These are phyloP conservation scores for Epizoanthus illoricatus DNA, from an alignment of 92 coral and sea anemone genomes.

Conservation along the genomic window DNA sequence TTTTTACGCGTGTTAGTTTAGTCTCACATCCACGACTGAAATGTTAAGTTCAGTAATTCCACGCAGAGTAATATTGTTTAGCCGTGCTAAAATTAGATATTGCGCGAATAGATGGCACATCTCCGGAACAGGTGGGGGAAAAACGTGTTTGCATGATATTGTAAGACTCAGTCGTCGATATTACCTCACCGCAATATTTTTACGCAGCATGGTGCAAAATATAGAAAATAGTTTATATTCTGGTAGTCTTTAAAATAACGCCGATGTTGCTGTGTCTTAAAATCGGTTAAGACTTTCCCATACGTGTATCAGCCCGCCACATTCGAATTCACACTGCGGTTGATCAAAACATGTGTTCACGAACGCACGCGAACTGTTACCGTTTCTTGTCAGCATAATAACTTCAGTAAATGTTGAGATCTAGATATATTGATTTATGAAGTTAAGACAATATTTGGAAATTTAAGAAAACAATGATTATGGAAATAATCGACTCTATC, in stretches of 20 bases:
- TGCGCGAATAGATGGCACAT: background rate
- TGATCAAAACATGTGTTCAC: background rate
- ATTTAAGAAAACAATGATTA: background rate
- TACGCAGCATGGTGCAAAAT: no score
- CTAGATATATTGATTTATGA: background rate
- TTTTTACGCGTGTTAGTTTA: no score
- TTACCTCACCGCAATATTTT: no score
- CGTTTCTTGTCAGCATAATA: background rate
- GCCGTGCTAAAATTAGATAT: background rate
- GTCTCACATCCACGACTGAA: background rate
- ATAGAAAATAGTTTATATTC: background rate
- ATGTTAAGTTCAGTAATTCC: background rate
- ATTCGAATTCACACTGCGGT: no score
- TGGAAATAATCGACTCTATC: background rate
- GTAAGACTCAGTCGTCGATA: background rate
- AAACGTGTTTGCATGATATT: constrained; percentile 5
- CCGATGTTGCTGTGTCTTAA: background rate
- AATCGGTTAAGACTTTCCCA: background rate
- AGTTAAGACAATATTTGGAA: constrained; percentile 7
- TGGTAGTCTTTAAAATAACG: background rate
- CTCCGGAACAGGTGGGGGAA: no score
- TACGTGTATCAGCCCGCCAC: no score
- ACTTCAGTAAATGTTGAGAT: background rate
- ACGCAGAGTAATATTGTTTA: background rate
- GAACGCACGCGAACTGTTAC: background rate